Evolutionary conservation across 2,113 vertebrate species (phyloP).

Genomic region (Todiramphus chloris): DNA sequence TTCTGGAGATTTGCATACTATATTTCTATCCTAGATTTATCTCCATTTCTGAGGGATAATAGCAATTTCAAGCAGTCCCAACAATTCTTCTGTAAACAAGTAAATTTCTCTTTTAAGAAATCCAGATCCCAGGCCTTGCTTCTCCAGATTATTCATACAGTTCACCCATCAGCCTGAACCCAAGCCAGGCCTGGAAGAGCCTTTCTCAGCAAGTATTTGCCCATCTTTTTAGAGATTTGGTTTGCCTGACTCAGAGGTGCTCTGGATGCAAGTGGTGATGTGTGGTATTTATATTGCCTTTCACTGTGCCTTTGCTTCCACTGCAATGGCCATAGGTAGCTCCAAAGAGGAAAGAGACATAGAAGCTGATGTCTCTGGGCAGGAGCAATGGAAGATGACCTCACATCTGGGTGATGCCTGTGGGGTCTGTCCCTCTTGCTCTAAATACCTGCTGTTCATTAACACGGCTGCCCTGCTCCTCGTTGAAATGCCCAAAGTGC

Average conservation of each 20-base stretch:
- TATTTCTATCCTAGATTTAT: background rate
- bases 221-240: constrained; percentile 43
- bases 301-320: background rate
- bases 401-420: constrained; percentile 80
- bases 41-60: background rate
- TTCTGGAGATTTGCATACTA: background rate
- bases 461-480: background rate
- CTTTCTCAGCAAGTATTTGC: constrained; percentile 45
- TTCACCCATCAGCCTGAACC: constrained; percentile 19
- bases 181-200: background rate
- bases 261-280: background rate
- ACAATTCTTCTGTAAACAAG: background rate
- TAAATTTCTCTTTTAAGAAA: background rate
- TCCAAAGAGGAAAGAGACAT: background rate
- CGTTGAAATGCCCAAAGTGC: background rate
- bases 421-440: constrained; percentile 59
- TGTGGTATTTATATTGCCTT: constrained; percentile 48
- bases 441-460: constrained; percentile 63
- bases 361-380: background rate
- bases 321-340: background rate
- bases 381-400: background rate
- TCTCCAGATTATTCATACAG: background rate
- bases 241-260: background rate
- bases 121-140: background rate
- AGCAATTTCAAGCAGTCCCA: background rate